Base-by-base conservation (phyloP, 1,140 invertebrate genomes). In the Paraescarpia echinospica region DNA sequence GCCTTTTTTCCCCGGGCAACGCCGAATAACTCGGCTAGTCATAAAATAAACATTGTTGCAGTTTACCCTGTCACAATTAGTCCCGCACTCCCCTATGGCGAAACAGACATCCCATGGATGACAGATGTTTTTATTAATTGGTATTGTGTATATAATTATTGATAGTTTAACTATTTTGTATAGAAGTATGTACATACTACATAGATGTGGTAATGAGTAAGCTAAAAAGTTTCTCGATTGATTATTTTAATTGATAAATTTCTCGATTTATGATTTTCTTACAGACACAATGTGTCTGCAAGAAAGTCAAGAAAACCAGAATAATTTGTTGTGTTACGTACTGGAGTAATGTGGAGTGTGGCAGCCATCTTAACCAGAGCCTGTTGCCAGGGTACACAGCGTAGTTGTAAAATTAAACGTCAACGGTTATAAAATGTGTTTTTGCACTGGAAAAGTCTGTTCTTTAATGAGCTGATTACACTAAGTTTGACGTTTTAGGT, bases 121-220 rank as follows among this genome's bases (percentile, higher is more conserved):
- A 77, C 59, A 77, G 27, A 77, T 77, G 59, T 77, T 77, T 77
- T 77, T 77, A 77, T 22, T 77, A 77, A 77, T 77, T 77, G 59
- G 27, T 77, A 77, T 77, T 77, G 59, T 77, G 59, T 77, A 77
- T 77, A 77, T 77, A 77, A 77, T 77, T 77, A 77, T 77, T 77
- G 59, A 77, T 77, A 77, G 59, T 77, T 77, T 77, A 77, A 77
- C 59, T 77, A 77, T 77, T 77, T 77, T n/a, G n/a, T n/a, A 18
- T 77, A 77, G 8, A 77, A 14, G 59, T 77, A 77, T 77, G 59
- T 77, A 41, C 41, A 12, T 41, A 41, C 41, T 41, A 41, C 41
- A 12, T 41, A 77, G 59, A 77, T 27, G 59, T 77, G 22, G 59
- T 14, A 31, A 27, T 4, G 59, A 77, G 59, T 27, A 31, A 77